These are phyloP conservation scores for Nestor notabilis DNA, from an alignment of 2,113 vertebrate species.

Conservation along the genomic window DNA sequence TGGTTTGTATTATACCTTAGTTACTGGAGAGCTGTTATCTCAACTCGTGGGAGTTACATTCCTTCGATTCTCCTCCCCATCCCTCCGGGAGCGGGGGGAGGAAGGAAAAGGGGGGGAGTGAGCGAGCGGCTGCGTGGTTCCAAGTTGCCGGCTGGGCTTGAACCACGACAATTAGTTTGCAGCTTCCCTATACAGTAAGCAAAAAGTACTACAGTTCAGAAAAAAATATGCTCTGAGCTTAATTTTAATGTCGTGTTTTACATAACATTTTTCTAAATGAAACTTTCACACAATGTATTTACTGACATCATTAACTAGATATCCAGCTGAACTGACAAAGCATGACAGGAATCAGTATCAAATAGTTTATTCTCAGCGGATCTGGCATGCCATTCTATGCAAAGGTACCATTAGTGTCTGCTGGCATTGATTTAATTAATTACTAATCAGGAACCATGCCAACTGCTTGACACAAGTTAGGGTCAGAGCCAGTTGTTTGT, in stretches of 20 bases:
- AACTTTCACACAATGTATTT: background rate
- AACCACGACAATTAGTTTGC: no score
- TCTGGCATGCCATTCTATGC: conserved; percentile 4
- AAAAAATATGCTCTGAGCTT: background rate
- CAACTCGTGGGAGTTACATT: no score
- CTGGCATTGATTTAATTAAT: conserved; percentile 50
- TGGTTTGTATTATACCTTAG: no score
- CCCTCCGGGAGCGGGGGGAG: no score
- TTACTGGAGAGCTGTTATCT: no score
- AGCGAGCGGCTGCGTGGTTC: no score
- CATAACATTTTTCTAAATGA: background rate
- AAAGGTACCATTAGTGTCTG: conserved; percentile 2
- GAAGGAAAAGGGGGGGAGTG: no score
- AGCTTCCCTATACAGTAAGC: background rate
- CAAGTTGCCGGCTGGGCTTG: no score
- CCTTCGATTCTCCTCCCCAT: no score
- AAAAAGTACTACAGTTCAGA: background rate
- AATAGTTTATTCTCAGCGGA: background rate
- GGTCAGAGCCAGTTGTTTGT: conserved; percentile 13
- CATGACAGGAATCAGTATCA: background rate
- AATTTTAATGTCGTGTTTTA: background rate
- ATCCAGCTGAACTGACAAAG: conserved; percentile 8
- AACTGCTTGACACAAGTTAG: conserved; percentile 16
- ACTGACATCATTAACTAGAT: background rate
- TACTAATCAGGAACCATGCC: conserved; percentile 30